A percentile compares a stretch with the other conserved stretches of the same genome.
Conservation (phyloP, 2,113 vertebrate genomes). For the Camelus bactrianus region DNA sequence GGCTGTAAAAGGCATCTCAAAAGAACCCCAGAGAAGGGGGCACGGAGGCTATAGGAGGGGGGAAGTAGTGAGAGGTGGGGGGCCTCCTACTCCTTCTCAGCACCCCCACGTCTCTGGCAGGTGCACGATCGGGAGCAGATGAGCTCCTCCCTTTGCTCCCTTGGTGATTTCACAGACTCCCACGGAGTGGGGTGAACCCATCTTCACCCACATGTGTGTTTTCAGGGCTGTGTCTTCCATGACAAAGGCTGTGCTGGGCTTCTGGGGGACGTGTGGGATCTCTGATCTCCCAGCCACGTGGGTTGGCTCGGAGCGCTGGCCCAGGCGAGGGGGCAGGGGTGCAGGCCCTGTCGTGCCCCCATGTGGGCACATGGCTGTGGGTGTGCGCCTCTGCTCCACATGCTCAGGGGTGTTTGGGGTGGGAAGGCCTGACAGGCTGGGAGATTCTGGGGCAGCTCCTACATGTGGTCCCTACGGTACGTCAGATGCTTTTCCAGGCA, state of each 20-base stretch:
- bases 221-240: not conserved
- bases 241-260: not conserved
- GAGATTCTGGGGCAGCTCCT: not conserved
- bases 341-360: not conserved
- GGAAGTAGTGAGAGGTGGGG: fast-evolving
- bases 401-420: fast-evolving
- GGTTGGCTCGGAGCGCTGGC: not conserved
- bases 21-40: fast-evolving
- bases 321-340: not conserved
- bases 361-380: not conserved
- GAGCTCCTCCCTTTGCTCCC: not conserved
- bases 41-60: not conserved
- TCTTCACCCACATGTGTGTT: fast-evolving
- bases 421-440: not conserved
- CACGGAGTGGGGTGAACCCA: not conserved
- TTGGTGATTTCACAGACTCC: fast-evolving
- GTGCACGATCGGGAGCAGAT: not conserved
- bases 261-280: not conserved
- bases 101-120: not conserved
- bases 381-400: not conserved
- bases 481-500: not conserved
- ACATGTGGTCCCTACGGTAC: fast-evolving
- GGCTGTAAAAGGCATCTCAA: fast-evolving
- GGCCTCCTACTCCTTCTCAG: not conserved
- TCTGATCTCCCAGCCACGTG: not conserved